Evolutionary conservation across 2,888 invertebrate species (phyloP), one percentile per base, ranked within the genome.

Genomic region (Automeris io): DNA sequence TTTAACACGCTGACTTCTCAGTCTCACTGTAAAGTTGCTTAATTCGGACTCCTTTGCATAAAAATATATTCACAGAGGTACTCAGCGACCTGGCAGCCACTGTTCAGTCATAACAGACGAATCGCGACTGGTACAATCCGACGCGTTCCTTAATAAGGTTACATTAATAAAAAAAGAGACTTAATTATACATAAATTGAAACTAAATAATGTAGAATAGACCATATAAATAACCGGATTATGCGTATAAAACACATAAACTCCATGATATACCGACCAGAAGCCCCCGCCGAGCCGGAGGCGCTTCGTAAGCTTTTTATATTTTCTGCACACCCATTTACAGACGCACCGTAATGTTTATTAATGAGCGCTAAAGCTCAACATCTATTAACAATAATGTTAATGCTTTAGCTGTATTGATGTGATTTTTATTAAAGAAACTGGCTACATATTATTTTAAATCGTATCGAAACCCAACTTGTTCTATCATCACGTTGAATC

Each of bases 331-430:
- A 57, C 48, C 71, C 74, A 66, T 75, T 68, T 74, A 64, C 47
- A 69, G 70, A 47, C 40, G 46, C 43, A 49, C 40, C 47, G 40
- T 59, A 49, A 74, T 79, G 77, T 76, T 59, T 77, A 80, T 79
- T 71, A 68, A 79, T 79, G 57, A 61, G 60, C 53, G 51, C 54
- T 54, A 61, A 51, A 59, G 50, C 43, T 53, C 42, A 41, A 48
- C 42, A 45, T 54, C 54, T 55, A 72, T 67, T 70, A 68, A 61
- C 61, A 54, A 60, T 48, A 51, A 58, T 56, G 57, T 54, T 48
- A 46, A 39, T 39, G 39, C 29, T 21, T 29, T 19, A 38, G 25
- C 33, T 33, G 18, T 34, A 39, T 26, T 35, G 34, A 39, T 29
- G 11, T 19, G 16, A 21, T 35, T 39, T 39, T 38, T 26, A 33